Percentiles rank a stretch among this genome's conserved stretches.
These are phyloP conservation scores for Crypturellus tataupa DNA, from an alignment of 2,797 vertebrate genomes.

Conservation along the genomic window DNA sequence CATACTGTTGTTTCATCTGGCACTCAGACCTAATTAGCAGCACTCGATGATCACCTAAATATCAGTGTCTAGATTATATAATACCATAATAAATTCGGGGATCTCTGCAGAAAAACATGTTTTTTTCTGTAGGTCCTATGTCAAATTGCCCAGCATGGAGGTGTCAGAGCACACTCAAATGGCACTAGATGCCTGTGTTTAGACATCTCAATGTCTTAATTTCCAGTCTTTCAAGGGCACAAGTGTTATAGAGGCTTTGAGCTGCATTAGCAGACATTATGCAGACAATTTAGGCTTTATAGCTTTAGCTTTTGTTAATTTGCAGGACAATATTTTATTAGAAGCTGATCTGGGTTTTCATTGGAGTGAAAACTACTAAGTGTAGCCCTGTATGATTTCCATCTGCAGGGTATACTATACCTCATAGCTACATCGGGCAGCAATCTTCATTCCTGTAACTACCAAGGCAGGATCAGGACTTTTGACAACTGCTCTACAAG, in stretches of 20 bases:
- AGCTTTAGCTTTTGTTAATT: not conserved
- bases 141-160: not conserved
- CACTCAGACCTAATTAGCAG: not conserved
- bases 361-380: not conserved
- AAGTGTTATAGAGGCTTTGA: not conserved
- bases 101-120: not conserved
- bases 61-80: not conserved
- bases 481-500: not conserved
- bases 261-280: not conserved
- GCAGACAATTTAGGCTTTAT: not conserved
- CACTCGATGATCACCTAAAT: not conserved
- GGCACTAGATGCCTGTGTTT: not conserved
- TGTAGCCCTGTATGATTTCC: not conserved
- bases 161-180: not conserved
- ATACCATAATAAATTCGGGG: fast-evolving
- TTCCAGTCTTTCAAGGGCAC: not conserved
- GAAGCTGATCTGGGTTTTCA: not conserved
- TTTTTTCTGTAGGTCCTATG: not conserved
- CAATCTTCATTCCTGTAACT: not conserved
- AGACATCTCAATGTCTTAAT: not conserved
- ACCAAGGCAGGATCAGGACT: not conserved
- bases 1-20: not conserved
- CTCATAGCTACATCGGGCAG: not conserved
- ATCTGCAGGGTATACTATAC: not conserved
- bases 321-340: not conserved